Percentiles rank a stretch among this genome's conserved stretches.
phyloP scores from a whole-genome alignment of 1,140 invertebrate species.

The Hyles euphorbiae region DNA sequence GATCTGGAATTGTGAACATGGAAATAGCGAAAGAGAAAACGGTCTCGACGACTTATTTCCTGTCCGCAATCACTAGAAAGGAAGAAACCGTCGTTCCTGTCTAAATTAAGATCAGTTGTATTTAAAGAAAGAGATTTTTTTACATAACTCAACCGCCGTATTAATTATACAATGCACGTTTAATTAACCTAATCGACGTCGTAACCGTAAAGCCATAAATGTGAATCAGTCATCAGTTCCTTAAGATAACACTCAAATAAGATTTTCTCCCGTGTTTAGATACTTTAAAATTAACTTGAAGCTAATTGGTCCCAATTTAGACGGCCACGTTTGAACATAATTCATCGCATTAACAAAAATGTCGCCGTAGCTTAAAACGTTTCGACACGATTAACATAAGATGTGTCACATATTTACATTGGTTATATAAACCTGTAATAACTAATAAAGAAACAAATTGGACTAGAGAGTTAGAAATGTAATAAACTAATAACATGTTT shows the following conservation, averaged over 20 bases:
- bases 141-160: neutral
- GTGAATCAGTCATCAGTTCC: conserved; percentile 24
- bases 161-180: neutral
- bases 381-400: no score
- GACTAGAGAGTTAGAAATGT: conserved; percentile 1
- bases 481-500: conserved; percentile 8
- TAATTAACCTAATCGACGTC: neutral
- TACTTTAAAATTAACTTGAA: conserved; percentile 24
- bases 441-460: neutral
- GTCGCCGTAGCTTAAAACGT: conserved; percentile 18
- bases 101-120: no score
- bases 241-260: conserved; percentile 12
- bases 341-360: conserved; percentile 30
- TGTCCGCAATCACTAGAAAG: no score
- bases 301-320: conserved; percentile 33
- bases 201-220: conserved; percentile 13
- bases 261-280: conserved; percentile 17
- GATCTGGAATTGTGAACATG: no score
- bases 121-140: no score
- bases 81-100: no score
- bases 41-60: no score
- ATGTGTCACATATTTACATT: no score
- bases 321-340: conserved; percentile 20
- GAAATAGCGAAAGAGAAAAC: no score
- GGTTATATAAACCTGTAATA: no score